These are phyloP conservation scores for Sapajus apella DNA, from an alignment of 2,113 vertebrate genomes.

Conservation along the genomic window DNA sequence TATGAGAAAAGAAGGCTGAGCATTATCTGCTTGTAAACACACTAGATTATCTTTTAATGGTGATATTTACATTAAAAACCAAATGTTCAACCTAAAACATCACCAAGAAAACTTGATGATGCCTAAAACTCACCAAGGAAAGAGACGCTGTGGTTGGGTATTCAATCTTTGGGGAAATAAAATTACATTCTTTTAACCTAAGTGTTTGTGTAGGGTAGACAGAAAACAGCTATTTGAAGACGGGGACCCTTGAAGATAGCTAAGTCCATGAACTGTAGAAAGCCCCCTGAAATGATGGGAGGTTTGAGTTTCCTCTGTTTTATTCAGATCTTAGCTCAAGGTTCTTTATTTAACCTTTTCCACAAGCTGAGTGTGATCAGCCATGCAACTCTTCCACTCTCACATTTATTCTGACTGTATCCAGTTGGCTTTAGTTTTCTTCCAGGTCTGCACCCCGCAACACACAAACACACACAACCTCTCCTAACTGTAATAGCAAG, in stretches of 20 bases:
- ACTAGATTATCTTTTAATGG: background rate
- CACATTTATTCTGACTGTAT: background rate
- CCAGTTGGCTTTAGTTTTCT: background rate
- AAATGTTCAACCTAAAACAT: background rate
- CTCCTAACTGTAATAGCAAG: background rate
- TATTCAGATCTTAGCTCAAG: background rate
- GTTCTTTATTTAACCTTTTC: constrained; percentile 50
- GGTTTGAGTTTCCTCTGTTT: constrained; percentile 22
- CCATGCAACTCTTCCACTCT: background rate
- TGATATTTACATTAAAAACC: constrained; percentile 29
- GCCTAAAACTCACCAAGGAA: constrained; percentile 34
- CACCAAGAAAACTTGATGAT: background rate
- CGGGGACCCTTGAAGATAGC: background rate
- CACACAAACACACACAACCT: background rate
- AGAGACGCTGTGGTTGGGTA: background rate
- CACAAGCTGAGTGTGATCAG: background rate
- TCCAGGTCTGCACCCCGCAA: background rate
- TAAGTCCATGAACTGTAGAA: constrained; percentile 10
- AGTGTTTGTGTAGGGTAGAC: background rate
- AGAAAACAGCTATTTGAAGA: background rate
- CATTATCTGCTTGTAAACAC: background rate
- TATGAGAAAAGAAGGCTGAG: background rate
- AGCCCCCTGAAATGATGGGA: background rate
- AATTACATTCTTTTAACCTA: background rate
- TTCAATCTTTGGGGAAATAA: background rate